Evolutionary conservation across 2,888 invertebrate species (phyloP), one percentile per base, ranked within the genome.

Genomic region (Bombylius discolor): DNA sequence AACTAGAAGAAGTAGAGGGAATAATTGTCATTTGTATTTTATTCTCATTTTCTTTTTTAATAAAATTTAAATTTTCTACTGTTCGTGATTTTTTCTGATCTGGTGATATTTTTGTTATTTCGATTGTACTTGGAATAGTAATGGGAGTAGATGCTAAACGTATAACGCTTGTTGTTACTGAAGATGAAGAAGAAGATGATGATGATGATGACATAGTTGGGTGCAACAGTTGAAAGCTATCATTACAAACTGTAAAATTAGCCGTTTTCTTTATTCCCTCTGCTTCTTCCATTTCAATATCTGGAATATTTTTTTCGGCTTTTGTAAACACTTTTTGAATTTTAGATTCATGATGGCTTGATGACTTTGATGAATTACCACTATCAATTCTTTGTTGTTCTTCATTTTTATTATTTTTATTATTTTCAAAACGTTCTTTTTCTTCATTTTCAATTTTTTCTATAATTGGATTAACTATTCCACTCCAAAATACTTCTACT

Each of bases 141-240:
- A 42, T 59, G 7, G 56, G 47, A 46, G 65, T 66, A 59, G 68
- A 67, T 39, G 72, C 73, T 65, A 73, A 67, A 39, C 73, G 70
- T 58, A 73, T 73, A 42, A 73, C 73, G 61, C 73, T 73, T 51
- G 73, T 72, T 55, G 66, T 69, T 34, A 67, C 68, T 48, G 66
- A 61, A 14, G 64, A 60, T 44, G 62, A 47, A 13, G 59, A 46
- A 13, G 49, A 31, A 42, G 55, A 47, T 2, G 55, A 32, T 5
- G 44, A 9, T 12, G 23, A 5, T 11, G 48, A 45, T 4, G 12
- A 44, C 13, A 50, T 44, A 11, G 46, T 45, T 42, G 51, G 39
- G 14, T 36, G 34, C 34, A 34, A 9, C n/a, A 32, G 36, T 13
- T 39, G 31, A 13, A 34, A 11, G 8, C n/a, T 47, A 7, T 44